phyloP scores from a whole-genome alignment of 2,888 invertebrate species.

The Harpalus rubripes region DNA sequence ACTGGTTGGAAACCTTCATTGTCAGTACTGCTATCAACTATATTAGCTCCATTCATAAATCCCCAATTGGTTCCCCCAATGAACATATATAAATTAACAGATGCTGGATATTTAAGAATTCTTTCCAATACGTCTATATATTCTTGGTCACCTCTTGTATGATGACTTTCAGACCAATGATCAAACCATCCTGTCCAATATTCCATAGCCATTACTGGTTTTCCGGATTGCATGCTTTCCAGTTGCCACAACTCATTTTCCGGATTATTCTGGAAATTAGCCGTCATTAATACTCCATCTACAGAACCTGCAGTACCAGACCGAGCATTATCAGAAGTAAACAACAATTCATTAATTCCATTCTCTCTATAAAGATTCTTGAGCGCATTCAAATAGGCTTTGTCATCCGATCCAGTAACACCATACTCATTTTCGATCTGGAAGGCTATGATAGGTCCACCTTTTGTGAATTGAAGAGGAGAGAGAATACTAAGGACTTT shows the following conservation, averaged over 20 bases:
- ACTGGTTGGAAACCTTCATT: constrained; percentile 72
- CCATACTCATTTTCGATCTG: constrained; percentile 98
- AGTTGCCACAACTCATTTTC: constrained; percentile 76
- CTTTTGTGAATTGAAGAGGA: constrained; percentile 83
- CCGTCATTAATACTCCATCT: constrained; percentile 76
- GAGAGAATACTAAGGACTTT: constrained; percentile 78
- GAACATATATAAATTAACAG: constrained; percentile 95
- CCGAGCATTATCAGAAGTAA: constrained; percentile 78
- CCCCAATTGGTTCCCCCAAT: constrained; percentile 93
- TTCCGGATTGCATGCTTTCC: constrained; percentile 76
- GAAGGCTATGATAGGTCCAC: constrained; percentile 92
- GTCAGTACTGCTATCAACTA: constrained; percentile 69
- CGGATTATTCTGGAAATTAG: constrained; percentile 78
- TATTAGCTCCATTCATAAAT: constrained; percentile 77
- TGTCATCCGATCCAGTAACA: constrained; percentile 77
- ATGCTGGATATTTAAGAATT: constrained; percentile 74
- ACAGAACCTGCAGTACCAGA: constrained; percentile 41
- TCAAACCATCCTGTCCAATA: constrained; percentile 83
- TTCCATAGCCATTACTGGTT: constrained; percentile 81
- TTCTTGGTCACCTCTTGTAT: constrained; percentile 69
- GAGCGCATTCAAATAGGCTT: constrained; percentile 76
- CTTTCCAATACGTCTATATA: constrained; percentile 72
- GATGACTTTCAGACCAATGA: constrained; percentile 78
- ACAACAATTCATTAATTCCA: constrained; percentile 78
- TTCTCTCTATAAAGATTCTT: constrained; percentile 72